Base-by-base conservation (phyloP, 35 echinoderm and acorn worm species). In the Apostichopus japonicus region DNA sequence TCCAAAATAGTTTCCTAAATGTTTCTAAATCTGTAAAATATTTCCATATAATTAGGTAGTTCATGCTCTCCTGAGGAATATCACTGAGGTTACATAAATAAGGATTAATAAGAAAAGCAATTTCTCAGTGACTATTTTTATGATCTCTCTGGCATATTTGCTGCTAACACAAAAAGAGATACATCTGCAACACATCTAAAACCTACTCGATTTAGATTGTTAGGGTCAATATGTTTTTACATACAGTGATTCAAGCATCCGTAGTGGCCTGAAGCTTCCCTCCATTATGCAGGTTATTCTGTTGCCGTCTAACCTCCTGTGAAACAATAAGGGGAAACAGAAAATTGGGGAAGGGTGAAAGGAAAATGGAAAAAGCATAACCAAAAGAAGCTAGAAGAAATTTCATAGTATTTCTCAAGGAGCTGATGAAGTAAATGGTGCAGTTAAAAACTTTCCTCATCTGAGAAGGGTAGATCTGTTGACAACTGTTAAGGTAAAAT, bases 211-310 rank as follows among this genome's bases (percentile, higher is more conserved):
- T 44, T 44, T 44, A 44, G 33, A 44, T 44, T 44, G 33, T 44
- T 44, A 44, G 33, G 33, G 33, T 44, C 33, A 44, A 44, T 44
- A 44, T 44, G 33, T 44, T 13, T 87, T 89, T 94, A 97, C 96
- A 94, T 91, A 97, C 96, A 97, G 91, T 90, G 83, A 92, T 87
- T 97, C 96, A 54, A 97, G 72, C 90, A 93, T 93, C n/a, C 93
- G 79, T 14, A 97, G 91, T 11, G 96, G 96, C 86, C 96, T 83
- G 79, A 97, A 94, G 79, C 93, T 93, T 65, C 93, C 96, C 7
- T 97, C 91, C 67, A 92, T 90, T 65, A 97, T 86, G 87, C 96
- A 97, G 7, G 79, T 88, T 81, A 97, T 94, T 84, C 91, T 91
- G 87, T 97, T 97, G 80, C 91, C 80, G 23, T 97, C 96, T 72